phyloP scores from a whole-genome alignment of 35 echinoderm and acorn worm genomes.

The Heliocidaris tuberculata region DNA sequence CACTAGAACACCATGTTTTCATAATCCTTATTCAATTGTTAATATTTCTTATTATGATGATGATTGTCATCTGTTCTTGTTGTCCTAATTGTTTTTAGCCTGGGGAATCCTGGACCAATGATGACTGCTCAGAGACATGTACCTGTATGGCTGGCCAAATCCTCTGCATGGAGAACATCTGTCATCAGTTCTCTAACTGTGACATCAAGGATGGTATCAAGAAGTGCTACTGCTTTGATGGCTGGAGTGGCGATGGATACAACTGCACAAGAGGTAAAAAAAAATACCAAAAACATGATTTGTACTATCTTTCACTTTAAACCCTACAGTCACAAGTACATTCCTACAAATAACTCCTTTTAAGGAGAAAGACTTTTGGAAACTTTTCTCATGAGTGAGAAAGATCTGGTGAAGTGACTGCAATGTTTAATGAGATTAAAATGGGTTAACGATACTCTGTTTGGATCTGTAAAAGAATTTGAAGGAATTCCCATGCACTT shows the following conservation, averaged over 20 bases:
- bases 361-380: not conserved
- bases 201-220: slow-evolving; percentile 61
- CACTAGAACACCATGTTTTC: too few relatives aligned
- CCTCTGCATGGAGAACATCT: slow-evolving; percentile 13
- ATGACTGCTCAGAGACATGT: slow-evolving; percentile 53
- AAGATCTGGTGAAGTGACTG: too few relatives aligned
- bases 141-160: slow-evolving; percentile 52
- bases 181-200: slow-evolving; percentile 56
- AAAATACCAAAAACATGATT: not conserved
- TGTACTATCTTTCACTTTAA: too few relatives aligned
- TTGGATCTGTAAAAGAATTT: too few relatives aligned
- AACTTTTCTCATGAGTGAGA: too few relatives aligned
- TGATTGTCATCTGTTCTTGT: not conserved
- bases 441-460: too few relatives aligned
- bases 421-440: too few relatives aligned
- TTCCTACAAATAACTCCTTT: too few relatives aligned
- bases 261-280: slow-evolving; percentile 63
- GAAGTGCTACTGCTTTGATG: slow-evolving; percentile 74
- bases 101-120: slow-evolving; percentile 52
- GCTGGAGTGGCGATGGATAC: slow-evolving; percentile 56
- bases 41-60: too few relatives aligned
- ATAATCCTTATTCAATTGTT: too few relatives aligned
- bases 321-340: too few relatives aligned
- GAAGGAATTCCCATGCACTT: too few relatives aligned
- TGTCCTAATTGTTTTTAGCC: slow-evolving; percentile 11